Conservation (phyloP, 2,797 vertebrate species). For the Yasuhikotakia modesta region DNA sequence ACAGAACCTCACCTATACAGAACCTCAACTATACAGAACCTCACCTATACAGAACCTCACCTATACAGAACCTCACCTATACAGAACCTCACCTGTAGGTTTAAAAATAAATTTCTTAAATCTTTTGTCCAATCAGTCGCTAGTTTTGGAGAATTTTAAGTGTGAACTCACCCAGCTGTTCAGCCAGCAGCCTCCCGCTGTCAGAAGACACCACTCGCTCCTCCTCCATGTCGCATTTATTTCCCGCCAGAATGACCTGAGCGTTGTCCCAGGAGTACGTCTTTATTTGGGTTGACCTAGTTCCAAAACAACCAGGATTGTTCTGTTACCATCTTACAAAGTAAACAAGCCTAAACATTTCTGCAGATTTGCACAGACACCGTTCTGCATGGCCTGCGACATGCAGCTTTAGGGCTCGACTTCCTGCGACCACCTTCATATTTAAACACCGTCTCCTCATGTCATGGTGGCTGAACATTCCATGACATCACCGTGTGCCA, state of each 20-base stretch:
- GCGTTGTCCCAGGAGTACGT: constrained; percentile 88
- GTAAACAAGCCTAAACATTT: no score
- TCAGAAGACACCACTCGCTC: constrained; percentile 81
- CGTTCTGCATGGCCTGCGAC: no score
- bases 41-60: no score
- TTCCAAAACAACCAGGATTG: constrained; percentile 30
- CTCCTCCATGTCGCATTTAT: constrained; percentile 88
- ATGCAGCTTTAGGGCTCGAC: no score
- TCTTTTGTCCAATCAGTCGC: no score
- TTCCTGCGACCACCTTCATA: no score
- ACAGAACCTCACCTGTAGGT: no score
- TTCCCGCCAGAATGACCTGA: constrained; percentile 84
- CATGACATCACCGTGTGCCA: constrained; percentile 36
- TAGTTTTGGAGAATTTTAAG: no score
- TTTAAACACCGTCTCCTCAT: not conserved
- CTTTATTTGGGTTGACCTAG: constrained; percentile 88
- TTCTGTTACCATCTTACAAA: not conserved
- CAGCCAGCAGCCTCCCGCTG: constrained; percentile 81
- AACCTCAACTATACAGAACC: no score
- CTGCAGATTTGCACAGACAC: not conserved
- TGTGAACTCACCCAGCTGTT: constrained; percentile 86
- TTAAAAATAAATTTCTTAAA: no score
- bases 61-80: no score
- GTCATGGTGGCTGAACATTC: constrained; percentile 14
- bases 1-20: no score